Evolutionary conservation across 2,888 invertebrate genomes (phyloP), one percentile per base, ranked within the genome.

Genomic region (Hirudinaria manillensis): DNA sequence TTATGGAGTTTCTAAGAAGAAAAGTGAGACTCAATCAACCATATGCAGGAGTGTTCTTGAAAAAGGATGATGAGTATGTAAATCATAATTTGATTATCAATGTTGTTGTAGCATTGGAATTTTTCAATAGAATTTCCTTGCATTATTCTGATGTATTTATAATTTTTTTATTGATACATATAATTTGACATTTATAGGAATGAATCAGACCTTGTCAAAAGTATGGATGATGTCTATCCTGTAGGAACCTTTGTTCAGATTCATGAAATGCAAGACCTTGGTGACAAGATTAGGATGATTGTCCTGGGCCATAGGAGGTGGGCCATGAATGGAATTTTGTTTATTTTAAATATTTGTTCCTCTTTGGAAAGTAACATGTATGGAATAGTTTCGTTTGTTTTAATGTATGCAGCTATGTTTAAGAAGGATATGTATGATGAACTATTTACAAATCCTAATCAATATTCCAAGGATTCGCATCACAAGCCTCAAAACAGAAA

Each of bases 171-270:
- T 45, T 45, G 16, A 45, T 1, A 16, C 45, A 45, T 16, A 45
- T 45, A 45, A 16, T 45, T 45, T 45, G 16, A 1, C 13, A 16
- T 45, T 45, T 45, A 24, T 81, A 90, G 89, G 79, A 92, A 92
- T 83, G 93, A 94, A 79, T 88, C 90, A 0, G 97, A 97, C 83
- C 88, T 94, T 27, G 92, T 98, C 0, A 88, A 90, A 19, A 91
- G 88, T 74, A 82, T 97, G 36, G 90, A 91, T 77, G 97, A 99
- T 79, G 88, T 99, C 56, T 92, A 96, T 84, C 87, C 89, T 73
- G 89, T 96, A 36, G 99, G 99, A 13, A 93, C 96, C 2, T 99
- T 99, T 86, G 98, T 95, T 13, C 96, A 98, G 87, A 97, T 99
- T 79, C 93, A 95, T 81, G 98, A 99, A 86, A 90, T 99, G 87